Conservation (phyloP, 2,113 vertebrate genomes). For the Plecotus auritus region DNA sequence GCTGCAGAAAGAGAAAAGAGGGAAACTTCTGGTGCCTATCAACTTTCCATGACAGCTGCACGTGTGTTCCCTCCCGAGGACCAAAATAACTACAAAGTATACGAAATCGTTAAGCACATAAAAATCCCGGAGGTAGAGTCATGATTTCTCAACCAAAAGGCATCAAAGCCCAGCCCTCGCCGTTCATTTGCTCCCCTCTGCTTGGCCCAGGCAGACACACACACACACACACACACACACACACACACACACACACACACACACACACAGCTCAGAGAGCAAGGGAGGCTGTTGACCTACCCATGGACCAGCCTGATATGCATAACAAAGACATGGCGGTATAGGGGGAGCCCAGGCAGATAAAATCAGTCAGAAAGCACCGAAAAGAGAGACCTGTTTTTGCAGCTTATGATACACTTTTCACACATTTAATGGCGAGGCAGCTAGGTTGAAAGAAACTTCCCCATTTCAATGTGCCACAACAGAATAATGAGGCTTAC, state of each 20-base stretch:
- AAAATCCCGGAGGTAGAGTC: constrained; percentile 71
- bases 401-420: constrained; percentile 14
- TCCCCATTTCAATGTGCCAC: not conserved
- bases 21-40: constrained; percentile 57
- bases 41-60: constrained; percentile 47
- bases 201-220: rapidly evolving
- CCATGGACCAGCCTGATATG: not conserved
- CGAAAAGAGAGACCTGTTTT: not conserved
- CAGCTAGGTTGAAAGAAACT: constrained; percentile 42
- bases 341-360: rapidly evolving
- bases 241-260: not conserved
- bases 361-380: not conserved
- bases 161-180: constrained; percentile 56
- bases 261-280: rapidly evolving
- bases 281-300: not conserved
- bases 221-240: not conserved
- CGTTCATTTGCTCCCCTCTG: constrained; percentile 19
- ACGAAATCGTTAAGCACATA: constrained; percentile 64
- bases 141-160: constrained; percentile 66
- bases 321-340: rapidly evolving
- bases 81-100: constrained; percentile 74
- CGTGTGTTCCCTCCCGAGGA: constrained; percentile 68
- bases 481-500: constrained; percentile 42
- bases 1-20: not conserved
- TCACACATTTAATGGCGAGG: not conserved